Base-by-base conservation (phyloP, 2,113 vertebrate species). In the Furnarius figulus region DNA sequence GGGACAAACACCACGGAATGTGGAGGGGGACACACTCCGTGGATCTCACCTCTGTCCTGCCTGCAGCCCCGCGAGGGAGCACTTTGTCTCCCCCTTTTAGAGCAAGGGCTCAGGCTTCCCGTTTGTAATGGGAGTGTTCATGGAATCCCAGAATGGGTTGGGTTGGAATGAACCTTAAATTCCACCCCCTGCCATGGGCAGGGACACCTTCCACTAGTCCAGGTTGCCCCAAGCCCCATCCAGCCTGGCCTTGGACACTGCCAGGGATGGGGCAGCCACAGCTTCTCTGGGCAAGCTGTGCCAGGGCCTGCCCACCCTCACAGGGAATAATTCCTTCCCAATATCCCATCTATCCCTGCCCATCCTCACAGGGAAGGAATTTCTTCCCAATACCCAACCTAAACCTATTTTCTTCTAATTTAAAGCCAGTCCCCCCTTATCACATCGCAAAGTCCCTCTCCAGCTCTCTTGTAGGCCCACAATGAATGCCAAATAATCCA, bases 401-500 rank as follows among this genome's bases (percentile, higher is more conserved):
- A 47, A 47, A 33, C 27, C n/a, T 52, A 46, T 16, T 46, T 21
- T 46, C 19, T 46, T 46, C 21, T 46, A 21, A 19, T 46, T 46
- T 21, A 46, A 46, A 46, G 19, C 46, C 46, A 46, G 46, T 46
- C 46, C 21, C 22, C 25, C 14, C 40, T 44, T 16, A 0, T 63
- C 19, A 56, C 71, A 35, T 13, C 66, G 40, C 55, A 24, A 40
- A 47, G 55, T 12, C 73, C 46, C 55, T 55, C 56, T 52, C 1
- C 75, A 47, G n/a, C n/a, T 63, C n/a, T 62, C 47, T 3, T 12
- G 8, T 1, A 6, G 56, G 28, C n/a, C 49, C 24, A 12, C n/a
- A 30, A 3, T 0, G 4, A 53, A 47, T 1, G 1, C 28, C 40
- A 30, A 22, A 63, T 14, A 56, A 17, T 30, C 20, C 47, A n/a